Percentiles rank a stretch among this genome's conserved stretches.
Evolutionary conservation across 2,113 vertebrate genomes (phyloP).

Genomic region (Nothoprocta pentlandii): DNA sequence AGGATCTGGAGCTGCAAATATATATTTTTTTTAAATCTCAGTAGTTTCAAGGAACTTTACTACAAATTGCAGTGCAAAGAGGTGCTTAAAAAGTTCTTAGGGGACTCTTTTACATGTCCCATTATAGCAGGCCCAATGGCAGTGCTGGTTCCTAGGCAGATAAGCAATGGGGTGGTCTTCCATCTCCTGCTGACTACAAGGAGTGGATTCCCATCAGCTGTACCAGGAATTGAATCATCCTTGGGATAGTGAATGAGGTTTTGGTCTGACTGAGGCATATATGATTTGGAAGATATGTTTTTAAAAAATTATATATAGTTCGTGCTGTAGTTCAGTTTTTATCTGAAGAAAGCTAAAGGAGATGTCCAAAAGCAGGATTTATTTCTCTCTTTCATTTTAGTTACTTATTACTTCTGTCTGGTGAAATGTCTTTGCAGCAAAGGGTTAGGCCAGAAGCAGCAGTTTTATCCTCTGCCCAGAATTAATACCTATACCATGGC

Average conservation of each 20-base stretch:
- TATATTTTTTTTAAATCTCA: background rate
- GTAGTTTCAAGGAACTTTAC: background rate
- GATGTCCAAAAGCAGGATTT: background rate
- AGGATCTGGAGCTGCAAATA: background rate
- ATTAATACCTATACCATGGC: background rate
- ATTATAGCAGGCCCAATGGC: background rate
- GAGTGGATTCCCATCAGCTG: background rate
- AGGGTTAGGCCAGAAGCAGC: background rate
- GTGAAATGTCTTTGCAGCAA: constrained; percentile 40
- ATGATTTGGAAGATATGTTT: background rate
- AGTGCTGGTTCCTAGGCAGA: background rate
- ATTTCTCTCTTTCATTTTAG: constrained; percentile 10
- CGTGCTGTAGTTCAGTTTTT: background rate
- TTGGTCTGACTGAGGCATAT: background rate
- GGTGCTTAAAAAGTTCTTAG: background rate
- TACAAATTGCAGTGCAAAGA: background rate
- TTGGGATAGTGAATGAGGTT: background rate
- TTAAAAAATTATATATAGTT: background rate
- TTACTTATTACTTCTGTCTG: background rate
- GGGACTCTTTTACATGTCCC: background rate
- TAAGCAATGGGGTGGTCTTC: constrained; percentile 2
- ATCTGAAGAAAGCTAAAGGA: background rate
- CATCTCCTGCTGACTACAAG: background rate
- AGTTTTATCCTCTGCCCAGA: constrained; percentile 21
- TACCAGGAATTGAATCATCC: background rate